Percentiles rank a stretch among this genome's conserved stretches.
Evolutionary conservation across 2,888 invertebrate species (phyloP).

Genomic region (Didymodactylos carnosus): DNA sequence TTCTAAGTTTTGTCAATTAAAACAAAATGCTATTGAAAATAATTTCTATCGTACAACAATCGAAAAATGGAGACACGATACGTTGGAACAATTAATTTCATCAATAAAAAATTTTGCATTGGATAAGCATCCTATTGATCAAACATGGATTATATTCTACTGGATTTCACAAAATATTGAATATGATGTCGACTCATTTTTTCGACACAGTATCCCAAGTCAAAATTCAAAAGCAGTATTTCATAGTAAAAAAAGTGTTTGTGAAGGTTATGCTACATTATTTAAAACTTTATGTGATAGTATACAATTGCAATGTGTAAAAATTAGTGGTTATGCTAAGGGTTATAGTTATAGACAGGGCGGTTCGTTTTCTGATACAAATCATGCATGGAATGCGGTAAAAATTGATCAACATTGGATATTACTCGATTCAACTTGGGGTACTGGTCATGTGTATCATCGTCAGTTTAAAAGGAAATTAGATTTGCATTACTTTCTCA

Average conservation of each 20-base stretch:
- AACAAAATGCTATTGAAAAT: neutral
- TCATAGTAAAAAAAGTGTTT: neutral
- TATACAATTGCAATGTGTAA: neutral
- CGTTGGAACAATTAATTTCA: neutral
- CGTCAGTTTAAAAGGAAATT: neutral
- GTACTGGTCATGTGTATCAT: neutral
- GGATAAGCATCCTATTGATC: no score
- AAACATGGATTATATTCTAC: no score
- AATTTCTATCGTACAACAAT: neutral
- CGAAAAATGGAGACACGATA: neutral
- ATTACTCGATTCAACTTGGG: slow-evolving; percentile 7
- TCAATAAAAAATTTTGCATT: no score
- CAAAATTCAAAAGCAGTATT: neutral
- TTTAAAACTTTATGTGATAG: neutral
- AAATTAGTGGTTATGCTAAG: slow-evolving; percentile 2
- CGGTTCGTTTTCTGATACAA: neutral
- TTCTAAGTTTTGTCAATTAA: neutral
- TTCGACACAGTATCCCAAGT: neutral
- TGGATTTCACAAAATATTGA: slow-evolving; percentile 3
- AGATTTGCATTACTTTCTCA: slow-evolving; percentile 3
- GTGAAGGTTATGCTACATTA: slow-evolving; percentile 2
- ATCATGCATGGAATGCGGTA: slow-evolving; percentile 12
- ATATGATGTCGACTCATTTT: neutral
- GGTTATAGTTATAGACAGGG: neutral
- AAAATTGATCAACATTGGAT: slow-evolving; percentile 3